A percentile compares a stretch with the other conserved stretches of the same genome.
phyloP scores from a whole-genome alignment of 2,888 invertebrate genomes.

The Platycheirus albimanus region DNA sequence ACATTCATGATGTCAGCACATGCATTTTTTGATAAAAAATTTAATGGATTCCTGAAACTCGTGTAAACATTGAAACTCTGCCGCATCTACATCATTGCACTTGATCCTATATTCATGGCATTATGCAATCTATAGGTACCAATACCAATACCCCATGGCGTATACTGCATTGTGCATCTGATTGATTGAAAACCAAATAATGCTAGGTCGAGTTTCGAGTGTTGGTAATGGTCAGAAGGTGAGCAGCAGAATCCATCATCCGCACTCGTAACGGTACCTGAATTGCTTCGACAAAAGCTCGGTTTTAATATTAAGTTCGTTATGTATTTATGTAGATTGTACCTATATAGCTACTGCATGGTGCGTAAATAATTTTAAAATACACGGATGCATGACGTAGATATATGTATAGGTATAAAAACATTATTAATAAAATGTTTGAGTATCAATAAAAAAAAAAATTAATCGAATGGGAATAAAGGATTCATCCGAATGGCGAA shows the following conservation, averaged over 20 bases:
- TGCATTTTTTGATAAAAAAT: background rate
- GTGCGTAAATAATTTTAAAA: conserved; percentile 63
- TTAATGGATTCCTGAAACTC: background rate
- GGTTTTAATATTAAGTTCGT: conserved; percentile 39
- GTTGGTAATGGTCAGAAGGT: background rate
- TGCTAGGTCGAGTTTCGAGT: background rate
- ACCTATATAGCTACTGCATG: conserved; percentile 23
- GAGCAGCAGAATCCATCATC: conserved; percentile 32
- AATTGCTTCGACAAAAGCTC: conserved; percentile 35
- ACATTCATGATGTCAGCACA: background rate
- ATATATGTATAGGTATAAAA: too few species aligned
- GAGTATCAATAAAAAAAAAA: conserved; percentile 39
- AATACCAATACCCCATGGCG: background rate
- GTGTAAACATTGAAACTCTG: conserved; percentile 15
- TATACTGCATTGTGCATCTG: conserved; percentile 27
- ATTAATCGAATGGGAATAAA: background rate
- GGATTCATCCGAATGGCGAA: background rate
- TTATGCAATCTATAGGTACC: too few species aligned
- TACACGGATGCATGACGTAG: too few species aligned
- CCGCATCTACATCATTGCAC: conserved; percentile 9
- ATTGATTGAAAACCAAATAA: conserved; percentile 44
- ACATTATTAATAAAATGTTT: too few species aligned
- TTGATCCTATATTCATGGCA: conserved; percentile 42
- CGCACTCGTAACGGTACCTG: background rate
- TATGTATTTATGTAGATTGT: background rate